Conservation (phyloP, 2,888 invertebrate genomes). For the Tetheella fluctuosa region DNA sequence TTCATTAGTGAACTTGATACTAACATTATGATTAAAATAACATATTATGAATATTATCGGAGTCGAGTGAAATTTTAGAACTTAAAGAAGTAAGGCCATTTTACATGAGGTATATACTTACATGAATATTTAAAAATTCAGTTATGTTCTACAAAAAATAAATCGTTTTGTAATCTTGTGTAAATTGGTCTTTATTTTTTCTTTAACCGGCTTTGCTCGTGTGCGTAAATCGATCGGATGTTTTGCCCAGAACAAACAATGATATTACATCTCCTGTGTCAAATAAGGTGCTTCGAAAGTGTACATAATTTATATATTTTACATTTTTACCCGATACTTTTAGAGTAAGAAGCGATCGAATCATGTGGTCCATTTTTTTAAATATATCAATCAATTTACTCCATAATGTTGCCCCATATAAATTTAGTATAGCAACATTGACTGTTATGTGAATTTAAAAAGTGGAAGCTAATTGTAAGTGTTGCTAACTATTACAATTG, state of each 20-base stretch:
- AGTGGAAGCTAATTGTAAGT: not conserved
- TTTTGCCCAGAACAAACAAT: slow-evolving; percentile 59
- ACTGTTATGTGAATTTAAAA: not conserved
- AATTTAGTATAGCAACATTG: slow-evolving; percentile 8
- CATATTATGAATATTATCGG: slow-evolving; percentile 53
- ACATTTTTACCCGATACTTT: slow-evolving; percentile 58
- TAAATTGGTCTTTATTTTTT: not conserved
- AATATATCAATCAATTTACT: slow-evolving; percentile 15
- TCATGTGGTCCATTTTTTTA: slow-evolving; percentile 33
- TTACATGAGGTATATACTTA: not conserved
- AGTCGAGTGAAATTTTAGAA: slow-evolving; percentile 44
- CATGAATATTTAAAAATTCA: not conserved
- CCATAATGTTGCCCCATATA: slow-evolving; percentile 13
- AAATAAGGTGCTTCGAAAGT: slow-evolving; percentile 76
- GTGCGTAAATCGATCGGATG: slow-evolving; percentile 21
- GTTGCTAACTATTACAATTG: slow-evolving; percentile 10
- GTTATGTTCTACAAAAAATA: not conserved
- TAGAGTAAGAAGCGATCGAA: slow-evolving; percentile 61
- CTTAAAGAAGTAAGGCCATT: slow-evolving; percentile 11
- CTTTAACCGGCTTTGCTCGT: not conserved
- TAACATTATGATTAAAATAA: slow-evolving; percentile 59
- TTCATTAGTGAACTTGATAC: slow-evolving; percentile 63
- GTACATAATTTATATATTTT: slow-evolving; percentile 68
- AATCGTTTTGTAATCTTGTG: slow-evolving; percentile 7
- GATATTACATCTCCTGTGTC: slow-evolving; percentile 69